These are phyloP conservation scores for Melolontha melolontha DNA, from an alignment of 2,888 invertebrate species.

Conservation along the genomic window DNA sequence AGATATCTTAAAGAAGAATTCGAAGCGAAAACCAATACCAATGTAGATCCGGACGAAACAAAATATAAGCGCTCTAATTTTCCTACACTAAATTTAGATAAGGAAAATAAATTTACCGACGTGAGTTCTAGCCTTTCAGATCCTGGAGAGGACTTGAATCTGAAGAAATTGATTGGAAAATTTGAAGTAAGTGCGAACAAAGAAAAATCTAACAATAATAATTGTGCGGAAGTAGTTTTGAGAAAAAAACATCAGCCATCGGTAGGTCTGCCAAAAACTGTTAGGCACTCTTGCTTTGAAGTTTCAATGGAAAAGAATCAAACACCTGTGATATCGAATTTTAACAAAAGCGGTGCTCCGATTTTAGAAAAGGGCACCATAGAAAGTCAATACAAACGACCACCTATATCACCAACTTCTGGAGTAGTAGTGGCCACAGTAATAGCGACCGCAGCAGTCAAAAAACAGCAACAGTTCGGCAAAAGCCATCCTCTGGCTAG, in stretches of 20 bases:
- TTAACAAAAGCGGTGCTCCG: conserved; percentile 50
- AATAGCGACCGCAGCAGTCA: conserved; percentile 75
- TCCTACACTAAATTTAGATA: conserved; percentile 62
- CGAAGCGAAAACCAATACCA: conserved; percentile 76
- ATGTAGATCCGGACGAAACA: conserved; percentile 48
- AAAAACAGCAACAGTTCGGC: conserved; percentile 89
- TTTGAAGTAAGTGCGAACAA: conserved; percentile 68
- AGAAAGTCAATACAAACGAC: conserved; percentile 59
- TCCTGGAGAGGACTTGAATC: conserved; percentile 74
- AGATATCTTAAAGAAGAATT: conserved; percentile 89
- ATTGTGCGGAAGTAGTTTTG: conserved; percentile 54
- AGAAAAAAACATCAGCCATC: conserved; percentile 43
- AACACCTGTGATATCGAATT: conserved; percentile 56
- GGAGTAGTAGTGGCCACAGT: conserved; percentile 76
- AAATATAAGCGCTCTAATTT: conserved; percentile 66
- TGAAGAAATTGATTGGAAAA: conserved; percentile 80
- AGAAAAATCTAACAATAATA: conserved; percentile 47
- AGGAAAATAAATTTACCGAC: conserved; percentile 67
- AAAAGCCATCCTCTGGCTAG: conserved; percentile 92
- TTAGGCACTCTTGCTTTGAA: conserved; percentile 61
- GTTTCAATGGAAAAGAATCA: conserved; percentile 58
- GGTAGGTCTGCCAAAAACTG: conserved; percentile 48
- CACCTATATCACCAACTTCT: conserved; percentile 66
- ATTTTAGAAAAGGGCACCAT: conserved; percentile 50
- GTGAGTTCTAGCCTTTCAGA: conserved; percentile 66